Conservation (phyloP, 2,888 invertebrate genomes). For the Ophioninae sp. region DNA sequence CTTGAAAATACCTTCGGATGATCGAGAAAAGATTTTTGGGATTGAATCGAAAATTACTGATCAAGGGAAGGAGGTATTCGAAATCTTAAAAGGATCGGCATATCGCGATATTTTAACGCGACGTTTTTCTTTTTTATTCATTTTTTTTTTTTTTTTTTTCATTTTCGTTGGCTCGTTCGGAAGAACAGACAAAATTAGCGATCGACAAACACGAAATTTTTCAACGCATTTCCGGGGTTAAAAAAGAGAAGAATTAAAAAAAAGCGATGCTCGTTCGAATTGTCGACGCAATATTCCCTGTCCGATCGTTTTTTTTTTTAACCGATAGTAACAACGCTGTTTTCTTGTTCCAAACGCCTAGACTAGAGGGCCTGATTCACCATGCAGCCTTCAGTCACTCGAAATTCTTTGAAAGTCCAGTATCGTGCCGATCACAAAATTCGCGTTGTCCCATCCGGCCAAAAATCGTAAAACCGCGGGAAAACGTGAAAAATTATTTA, state of each 20-base stretch:
- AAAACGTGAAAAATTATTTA: background rate
- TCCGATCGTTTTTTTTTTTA: slow-evolving; percentile 29
- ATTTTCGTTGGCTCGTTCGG: background rate
- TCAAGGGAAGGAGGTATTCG: too few species aligned
- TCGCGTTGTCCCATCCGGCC: slow-evolving; percentile 54
- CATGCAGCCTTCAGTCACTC: slow-evolving; percentile 77
- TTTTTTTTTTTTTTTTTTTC: background rate
- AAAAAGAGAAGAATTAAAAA: background rate
- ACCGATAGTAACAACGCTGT: slow-evolving; percentile 25
- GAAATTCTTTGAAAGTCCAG: slow-evolving; percentile 48
- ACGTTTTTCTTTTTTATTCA: background rate
- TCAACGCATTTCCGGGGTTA: background rate
- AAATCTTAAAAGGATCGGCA: too few species aligned
- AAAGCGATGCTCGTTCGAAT: slow-evolving; percentile 58
- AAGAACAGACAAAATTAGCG: background rate
- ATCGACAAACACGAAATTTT: background rate
- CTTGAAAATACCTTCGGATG: too few species aligned
- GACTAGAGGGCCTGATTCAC: slow-evolving; percentile 75
- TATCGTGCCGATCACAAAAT: slow-evolving; percentile 51
- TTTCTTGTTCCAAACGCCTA: slow-evolving; percentile 59
- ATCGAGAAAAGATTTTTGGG: too few species aligned
- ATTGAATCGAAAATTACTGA: too few species aligned
- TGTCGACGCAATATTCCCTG: slow-evolving; percentile 61
- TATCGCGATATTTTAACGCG: too few species aligned
- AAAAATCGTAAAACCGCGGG: slow-evolving; percentile 40